Evolutionary conservation across 2,888 invertebrate genomes (phyloP).

Genomic region (Drosophila subquinaria): DNA sequence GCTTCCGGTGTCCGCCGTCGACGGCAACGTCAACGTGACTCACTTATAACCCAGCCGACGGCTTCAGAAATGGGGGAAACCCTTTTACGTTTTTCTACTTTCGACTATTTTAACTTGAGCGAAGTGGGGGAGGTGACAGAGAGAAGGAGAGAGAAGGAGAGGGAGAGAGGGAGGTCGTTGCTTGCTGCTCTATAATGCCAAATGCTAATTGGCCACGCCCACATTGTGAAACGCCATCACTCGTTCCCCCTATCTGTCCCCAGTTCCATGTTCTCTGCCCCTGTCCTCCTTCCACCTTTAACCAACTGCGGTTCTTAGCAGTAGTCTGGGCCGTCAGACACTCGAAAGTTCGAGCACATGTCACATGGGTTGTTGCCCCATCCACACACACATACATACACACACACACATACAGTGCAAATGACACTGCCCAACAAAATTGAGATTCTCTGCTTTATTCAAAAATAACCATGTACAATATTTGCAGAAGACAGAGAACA

Average conservation of each 20-base stretch:
- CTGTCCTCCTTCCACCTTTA: background rate
- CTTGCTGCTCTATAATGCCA: slow-evolving; percentile 43
- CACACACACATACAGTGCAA: slow-evolving; percentile 12
- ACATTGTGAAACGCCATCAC: slow-evolving; percentile 13
- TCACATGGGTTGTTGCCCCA: slow-evolving; percentile 72
- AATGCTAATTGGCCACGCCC: slow-evolving; percentile 72
- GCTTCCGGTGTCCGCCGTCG: slow-evolving; percentile 64
- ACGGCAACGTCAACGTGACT: slow-evolving; percentile 62
- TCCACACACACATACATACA: slow-evolving; percentile 18
- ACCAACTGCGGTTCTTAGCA: slow-evolving; percentile 6
- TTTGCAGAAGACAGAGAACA: too few species aligned
- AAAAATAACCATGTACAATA: too few species aligned
- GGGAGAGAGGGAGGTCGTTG: background rate
- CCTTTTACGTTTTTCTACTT: slow-evolving; percentile 46
- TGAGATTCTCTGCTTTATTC: background rate
- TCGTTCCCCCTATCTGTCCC: background rate
- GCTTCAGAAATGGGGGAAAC: slow-evolving; percentile 47
- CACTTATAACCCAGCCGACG: slow-evolving; percentile 42
- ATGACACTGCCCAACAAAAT: slow-evolving; percentile 37
- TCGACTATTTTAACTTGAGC: slow-evolving; percentile 46
- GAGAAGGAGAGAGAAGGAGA: too few species aligned
- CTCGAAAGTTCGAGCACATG: slow-evolving; percentile 74
- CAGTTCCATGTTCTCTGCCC: background rate
- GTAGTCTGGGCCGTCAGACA: slow-evolving; percentile 57
- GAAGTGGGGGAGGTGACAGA: background rate